Conservation (phyloP, 2,797 vertebrate genomes). For the Sebastes glaucus region DNA sequence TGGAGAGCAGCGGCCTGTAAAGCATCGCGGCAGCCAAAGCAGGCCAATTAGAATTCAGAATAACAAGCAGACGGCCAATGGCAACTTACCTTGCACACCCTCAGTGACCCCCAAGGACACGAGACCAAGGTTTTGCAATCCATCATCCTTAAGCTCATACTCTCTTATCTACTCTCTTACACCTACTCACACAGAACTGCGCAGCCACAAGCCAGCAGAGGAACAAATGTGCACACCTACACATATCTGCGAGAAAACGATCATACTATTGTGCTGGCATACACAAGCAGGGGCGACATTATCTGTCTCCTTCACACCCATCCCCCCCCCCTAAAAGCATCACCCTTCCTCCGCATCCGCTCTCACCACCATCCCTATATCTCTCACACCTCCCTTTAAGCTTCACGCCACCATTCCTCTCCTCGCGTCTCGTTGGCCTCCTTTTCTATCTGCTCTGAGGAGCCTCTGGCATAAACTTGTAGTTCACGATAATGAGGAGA, state of each 20-base stretch:
- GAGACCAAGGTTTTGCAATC: constrained; percentile 76
- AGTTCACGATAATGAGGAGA: constrained; percentile 65
- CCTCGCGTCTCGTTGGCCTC: constrained; percentile 59
- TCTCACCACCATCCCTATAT: constrained; percentile 41
- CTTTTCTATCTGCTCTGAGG: constrained; percentile 45
- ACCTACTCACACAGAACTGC: constrained; percentile 45
- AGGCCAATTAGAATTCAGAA: constrained; percentile 68
- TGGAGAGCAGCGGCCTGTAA: constrained; percentile 43
- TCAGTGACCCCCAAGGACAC: constrained; percentile 76
- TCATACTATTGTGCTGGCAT: constrained; percentile 53
- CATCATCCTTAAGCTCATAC: constrained; percentile 72
- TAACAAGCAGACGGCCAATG: constrained; percentile 61
- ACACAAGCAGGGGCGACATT: constrained; percentile 70
- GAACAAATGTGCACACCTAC: constrained; percentile 68
- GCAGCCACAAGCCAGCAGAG: constrained; percentile 32
- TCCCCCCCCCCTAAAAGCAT: constrained; percentile 40
- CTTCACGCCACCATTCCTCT: constrained; percentile 48
- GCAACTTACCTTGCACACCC: constrained; percentile 73
- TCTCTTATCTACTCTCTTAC: constrained; percentile 67
- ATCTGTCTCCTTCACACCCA: constrained; percentile 70
- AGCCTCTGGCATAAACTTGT: constrained; percentile 71
- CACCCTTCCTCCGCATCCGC: constrained; percentile 58
- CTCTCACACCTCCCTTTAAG: constrained; percentile 59
- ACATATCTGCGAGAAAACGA: constrained; percentile 56
- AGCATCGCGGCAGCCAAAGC: constrained; percentile 60